Evolutionary conservation across 2,113 vertebrate species (phyloP).

Genomic region (Rattus norvegicus): DNA sequence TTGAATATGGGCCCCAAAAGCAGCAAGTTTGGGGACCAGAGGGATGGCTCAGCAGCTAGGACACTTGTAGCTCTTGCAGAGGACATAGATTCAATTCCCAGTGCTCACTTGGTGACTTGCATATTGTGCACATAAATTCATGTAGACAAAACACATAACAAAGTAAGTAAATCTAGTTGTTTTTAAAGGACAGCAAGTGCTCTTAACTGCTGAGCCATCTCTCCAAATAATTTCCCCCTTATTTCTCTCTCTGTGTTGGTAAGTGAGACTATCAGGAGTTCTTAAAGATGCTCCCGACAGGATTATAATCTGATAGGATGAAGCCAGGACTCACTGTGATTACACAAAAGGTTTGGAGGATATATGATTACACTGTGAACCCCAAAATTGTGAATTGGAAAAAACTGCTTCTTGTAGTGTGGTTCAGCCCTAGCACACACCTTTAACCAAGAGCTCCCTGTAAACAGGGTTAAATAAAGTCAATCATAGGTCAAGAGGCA

Average conservation of each 20-base stretch:
- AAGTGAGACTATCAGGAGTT: background rate
- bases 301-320: background rate
- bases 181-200: background rate
- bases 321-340: background rate
- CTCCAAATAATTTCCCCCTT: background rate
- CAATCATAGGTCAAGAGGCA: too few relatives aligned
- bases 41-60: background rate
- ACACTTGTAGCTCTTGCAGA: background rate
- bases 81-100: background rate
- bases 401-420: too few relatives aligned
- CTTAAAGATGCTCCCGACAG: background rate
- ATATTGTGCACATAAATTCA: background rate
- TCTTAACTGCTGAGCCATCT: background rate
- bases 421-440: background rate
- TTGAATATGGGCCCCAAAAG: background rate
- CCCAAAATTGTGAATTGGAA: too few relatives aligned
- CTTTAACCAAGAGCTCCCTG: background rate
- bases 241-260: background rate
- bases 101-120: background rate
- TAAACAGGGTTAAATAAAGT: too few relatives aligned
- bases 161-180: background rate
- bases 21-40: background rate
- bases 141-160: background rate
- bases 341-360: too few relatives aligned
- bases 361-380: too few relatives aligned